phyloP scores from a whole-genome alignment of 2,888 invertebrate genomes.

The Tipula helvola region DNA sequence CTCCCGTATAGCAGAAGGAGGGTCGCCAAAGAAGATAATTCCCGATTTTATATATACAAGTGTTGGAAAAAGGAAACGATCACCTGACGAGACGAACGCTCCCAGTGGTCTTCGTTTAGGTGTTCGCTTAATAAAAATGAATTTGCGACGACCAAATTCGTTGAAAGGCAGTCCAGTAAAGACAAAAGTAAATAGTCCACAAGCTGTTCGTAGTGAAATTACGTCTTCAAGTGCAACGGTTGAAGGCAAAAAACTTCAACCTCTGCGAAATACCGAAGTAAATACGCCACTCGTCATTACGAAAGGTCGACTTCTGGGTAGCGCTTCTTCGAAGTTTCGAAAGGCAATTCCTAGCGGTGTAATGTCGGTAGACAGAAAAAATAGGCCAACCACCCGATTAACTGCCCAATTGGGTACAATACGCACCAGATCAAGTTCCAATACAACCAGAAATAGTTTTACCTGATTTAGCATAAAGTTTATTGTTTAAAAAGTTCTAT shows the following conservation, averaged over 20 bases:
- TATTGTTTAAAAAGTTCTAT: too few relatives aligned
- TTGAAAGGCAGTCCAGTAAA: not conserved
- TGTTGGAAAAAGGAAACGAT: not conserved
- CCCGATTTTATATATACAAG: not conserved
- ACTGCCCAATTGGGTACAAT: not conserved
- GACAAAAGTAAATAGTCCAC: not conserved
- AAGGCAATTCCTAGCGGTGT: not conserved
- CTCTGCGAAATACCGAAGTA: not conserved
- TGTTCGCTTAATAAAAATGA: not conserved
- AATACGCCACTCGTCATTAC: not conserved
- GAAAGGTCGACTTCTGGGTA: not conserved
- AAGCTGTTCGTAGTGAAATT: not conserved
- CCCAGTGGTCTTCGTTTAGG: not conserved
- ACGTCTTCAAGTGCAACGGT: not conserved
- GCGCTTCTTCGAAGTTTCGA: not conserved
- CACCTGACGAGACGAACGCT: not conserved
- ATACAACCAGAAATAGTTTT: not conserved
- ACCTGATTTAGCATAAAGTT: not conserved
- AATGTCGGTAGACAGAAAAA: not conserved
- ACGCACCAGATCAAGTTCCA: not conserved
- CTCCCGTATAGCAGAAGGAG: not conserved
- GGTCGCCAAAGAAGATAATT: not conserved
- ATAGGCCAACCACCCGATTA: not conserved
- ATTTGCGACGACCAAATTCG: not conserved
- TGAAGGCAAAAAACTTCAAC: not conserved